Evolutionary conservation across 2,888 invertebrate genomes (phyloP).

Genomic region (Cistogaster globosa): DNA sequence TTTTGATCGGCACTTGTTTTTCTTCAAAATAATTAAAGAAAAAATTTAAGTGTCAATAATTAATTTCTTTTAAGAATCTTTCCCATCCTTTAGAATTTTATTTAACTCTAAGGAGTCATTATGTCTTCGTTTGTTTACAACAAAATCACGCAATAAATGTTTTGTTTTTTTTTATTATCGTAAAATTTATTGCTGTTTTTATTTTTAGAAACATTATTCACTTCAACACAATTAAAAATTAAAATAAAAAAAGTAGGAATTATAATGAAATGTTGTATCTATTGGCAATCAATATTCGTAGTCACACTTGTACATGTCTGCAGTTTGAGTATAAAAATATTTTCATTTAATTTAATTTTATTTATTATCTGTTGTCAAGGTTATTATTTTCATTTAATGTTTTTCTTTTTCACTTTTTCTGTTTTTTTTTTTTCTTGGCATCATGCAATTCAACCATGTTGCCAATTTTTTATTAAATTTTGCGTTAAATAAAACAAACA

Average conservation of each 20-base stretch:
- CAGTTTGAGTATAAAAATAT: slow-evolving; percentile 13
- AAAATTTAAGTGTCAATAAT: too few species aligned
- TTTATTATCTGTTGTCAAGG: slow-evolving; percentile 52
- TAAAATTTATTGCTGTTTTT: not conserved
- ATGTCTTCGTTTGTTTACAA: too few species aligned
- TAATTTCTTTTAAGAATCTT: too few species aligned
- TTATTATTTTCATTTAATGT: slow-evolving; percentile 24
- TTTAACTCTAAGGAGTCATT: too few species aligned
- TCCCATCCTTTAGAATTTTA: too few species aligned
- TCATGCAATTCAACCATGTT: slow-evolving; percentile 29
- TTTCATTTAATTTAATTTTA: slow-evolving; percentile 34
- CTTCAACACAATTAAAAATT: slow-evolving; percentile 5
- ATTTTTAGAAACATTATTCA: not conserved
- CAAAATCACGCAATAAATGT: too few species aligned
- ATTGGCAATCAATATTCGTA: slow-evolving; percentile 2
- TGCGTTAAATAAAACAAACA: slow-evolving; percentile 7
- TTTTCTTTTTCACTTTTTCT: not conserved
- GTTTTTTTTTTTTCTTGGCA: slow-evolving; percentile 35
- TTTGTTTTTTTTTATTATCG: not conserved
- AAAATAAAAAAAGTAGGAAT: not conserved
- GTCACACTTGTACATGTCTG: slow-evolving; percentile 11
- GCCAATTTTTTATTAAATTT: slow-evolving; percentile 32
- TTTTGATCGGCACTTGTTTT: too few species aligned
- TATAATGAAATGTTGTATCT: slow-evolving; percentile 2
- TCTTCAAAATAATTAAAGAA: too few species aligned